Percentiles rank a stretch among this genome's conserved stretches.
These are phyloP conservation scores for Rafetus swinhoei DNA, from an alignment of 2,113 vertebrate genomes.

Conservation along the genomic window DNA sequence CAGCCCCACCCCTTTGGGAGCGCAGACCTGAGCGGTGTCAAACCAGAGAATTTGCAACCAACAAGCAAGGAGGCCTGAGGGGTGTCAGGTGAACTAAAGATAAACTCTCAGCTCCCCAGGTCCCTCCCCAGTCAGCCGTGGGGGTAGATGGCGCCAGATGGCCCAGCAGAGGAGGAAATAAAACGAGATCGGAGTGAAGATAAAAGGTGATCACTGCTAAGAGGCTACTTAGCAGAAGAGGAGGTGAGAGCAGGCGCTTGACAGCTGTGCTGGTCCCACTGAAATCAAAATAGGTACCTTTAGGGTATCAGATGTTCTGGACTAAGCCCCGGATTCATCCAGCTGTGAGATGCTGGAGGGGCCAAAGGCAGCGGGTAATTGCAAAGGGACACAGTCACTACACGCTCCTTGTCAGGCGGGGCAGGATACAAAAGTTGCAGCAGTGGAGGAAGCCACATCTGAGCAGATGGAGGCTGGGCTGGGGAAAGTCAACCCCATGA, in stretches of 20 bases:
- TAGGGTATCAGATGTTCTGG: not conserved
- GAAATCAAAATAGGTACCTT: not conserved
- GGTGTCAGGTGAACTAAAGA: not conserved
- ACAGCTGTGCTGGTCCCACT: not conserved
- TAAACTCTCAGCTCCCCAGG: not conserved
- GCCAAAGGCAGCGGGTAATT: not conserved
- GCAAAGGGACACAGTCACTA: not conserved
- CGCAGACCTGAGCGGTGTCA: too few relatives aligned
- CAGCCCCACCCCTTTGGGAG: too few relatives aligned
- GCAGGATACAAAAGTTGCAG: not conserved
- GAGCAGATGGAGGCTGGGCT: not conserved
- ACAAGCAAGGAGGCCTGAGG: not conserved
- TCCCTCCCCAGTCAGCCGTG: not conserved
- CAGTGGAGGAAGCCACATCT: not conserved
- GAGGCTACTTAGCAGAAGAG: not conserved
- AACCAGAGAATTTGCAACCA: not conserved
- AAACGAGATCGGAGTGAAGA: not conserved
- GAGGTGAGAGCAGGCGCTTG: not conserved
- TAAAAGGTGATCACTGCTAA: not conserved
- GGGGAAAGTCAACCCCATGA: not conserved
- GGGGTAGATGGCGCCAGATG: not conserved
- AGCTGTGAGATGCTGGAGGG: not conserved
- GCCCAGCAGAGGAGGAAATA: not conserved
- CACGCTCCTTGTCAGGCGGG: not conserved
- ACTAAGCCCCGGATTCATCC: not conserved